phyloP scores from a whole-genome alignment of 2,888 invertebrate genomes.

The Drosophila eohydei region DNA sequence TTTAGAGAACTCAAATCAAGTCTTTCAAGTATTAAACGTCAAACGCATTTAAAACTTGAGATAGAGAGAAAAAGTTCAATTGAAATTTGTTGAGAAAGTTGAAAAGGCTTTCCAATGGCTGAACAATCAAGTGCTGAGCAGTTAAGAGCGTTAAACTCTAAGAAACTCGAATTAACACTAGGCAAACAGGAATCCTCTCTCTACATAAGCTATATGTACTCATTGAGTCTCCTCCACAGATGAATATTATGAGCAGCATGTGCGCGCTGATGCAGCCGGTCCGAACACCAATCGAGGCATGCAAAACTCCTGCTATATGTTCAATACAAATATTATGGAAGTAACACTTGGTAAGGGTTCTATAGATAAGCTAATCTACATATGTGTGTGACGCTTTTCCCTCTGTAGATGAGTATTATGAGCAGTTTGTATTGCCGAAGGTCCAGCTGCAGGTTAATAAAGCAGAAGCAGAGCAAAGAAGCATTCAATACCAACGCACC shows the following conservation, averaged over 20 bases:
- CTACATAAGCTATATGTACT: too few species aligned
- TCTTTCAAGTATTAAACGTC: neutral
- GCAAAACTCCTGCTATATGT: neutral
- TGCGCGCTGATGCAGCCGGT: neutral
- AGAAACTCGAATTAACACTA: neutral
- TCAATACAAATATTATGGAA: conserved; percentile 2
- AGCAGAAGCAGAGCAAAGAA: neutral
- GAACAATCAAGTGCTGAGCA: neutral
- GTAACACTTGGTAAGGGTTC: conserved; percentile 25
- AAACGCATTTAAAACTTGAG: neutral
- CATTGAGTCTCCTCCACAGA: neutral
- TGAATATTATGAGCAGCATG: conserved; percentile 18
- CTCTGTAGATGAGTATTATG: conserved; percentile 22
- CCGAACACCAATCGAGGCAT: too few species aligned
- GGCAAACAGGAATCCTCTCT: conserved; percentile 2
- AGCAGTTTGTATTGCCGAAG: conserved; percentile 18
- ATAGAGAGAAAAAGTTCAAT: neutral
- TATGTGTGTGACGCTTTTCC: too few species aligned
- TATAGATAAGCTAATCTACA: neutral
- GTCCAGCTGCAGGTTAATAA: neutral
- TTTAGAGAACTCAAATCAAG: neutral
- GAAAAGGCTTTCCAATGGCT: neutral
- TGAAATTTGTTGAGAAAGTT: neutral
- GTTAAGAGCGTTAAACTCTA: neutral
- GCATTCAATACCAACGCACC: neutral